Evolutionary conservation across 2,888 invertebrate species (phyloP).

Genomic region (Chalcis sispes): DNA sequence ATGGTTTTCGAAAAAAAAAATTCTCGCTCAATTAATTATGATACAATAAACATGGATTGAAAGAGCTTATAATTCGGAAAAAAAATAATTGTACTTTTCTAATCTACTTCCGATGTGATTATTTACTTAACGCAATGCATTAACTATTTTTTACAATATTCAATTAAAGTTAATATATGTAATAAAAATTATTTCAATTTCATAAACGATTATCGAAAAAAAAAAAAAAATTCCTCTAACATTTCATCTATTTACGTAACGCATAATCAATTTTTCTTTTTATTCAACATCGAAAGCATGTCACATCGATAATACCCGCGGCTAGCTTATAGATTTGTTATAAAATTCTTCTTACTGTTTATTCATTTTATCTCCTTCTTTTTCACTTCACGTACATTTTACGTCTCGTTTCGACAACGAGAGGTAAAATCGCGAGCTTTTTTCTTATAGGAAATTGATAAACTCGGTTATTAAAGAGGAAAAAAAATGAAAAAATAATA

Average conservation of each 20-base stretch:
- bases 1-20: too few species aligned
- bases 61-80: too few species aligned
- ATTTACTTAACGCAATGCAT: too few species aligned
- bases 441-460: not conserved
- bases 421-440: slow-evolving; percentile 1
- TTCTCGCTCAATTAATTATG: too few species aligned
- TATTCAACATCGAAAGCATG: too few species aligned
- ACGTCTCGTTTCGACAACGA: not conserved
- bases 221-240: not conserved
- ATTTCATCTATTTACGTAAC: not conserved
- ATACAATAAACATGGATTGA: too few species aligned
- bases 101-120: too few species aligned
- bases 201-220: not conserved
- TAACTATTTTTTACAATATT: too few species aligned
- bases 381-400: slow-evolving; percentile 1
- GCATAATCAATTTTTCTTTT: not conserved
- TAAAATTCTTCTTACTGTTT: too few species aligned
- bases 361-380: slow-evolving; percentile 8
- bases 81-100: too few species aligned
- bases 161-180: too few species aligned
- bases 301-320: not conserved
- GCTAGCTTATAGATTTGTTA: not conserved
- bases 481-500: not conserved
- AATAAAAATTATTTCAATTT: too few species aligned
- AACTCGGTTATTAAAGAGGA: slow-evolving; percentile 1